Base-by-base conservation (phyloP, 2,888 invertebrate genomes). In the Oxytorus armatus region DNA sequence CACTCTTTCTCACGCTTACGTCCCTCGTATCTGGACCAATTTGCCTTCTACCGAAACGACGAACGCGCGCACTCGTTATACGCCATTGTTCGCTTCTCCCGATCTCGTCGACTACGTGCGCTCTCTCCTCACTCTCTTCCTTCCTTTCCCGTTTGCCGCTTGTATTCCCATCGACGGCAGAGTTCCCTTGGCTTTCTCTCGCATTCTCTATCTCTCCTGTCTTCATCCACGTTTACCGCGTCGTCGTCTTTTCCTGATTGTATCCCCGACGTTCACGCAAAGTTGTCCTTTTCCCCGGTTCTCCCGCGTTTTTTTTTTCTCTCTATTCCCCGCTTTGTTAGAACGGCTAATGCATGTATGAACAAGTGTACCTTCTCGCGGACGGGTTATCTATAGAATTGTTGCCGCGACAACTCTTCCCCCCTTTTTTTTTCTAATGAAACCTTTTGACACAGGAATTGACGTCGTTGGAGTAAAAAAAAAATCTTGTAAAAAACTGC, bases 31-130 rank as follows among this genome's bases (percentile, higher is more conserved):
- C 73, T 77, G 63, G 80, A 74, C 68, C 80, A 77, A 81, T 81
- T 81, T 81, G 77, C 77, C 73, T n/a, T 77, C 57, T 57, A 68
- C 55, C 69, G 66, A 77, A 82, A 78, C 82, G 79, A 77, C 81
- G 76, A 82, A 81, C 82, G 82, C 82, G 82, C 82, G 84, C 84
- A 84, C 88, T 89, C 88, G 88, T 90, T 89, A 89, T 85, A 86
- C 84, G 81, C 86, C 83, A 88, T 89, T 89, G 88, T 89, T 88
- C 86, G 83, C 79, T 82, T 55, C 81, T 69, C 47, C 59, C 55
- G 51, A 59, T 68, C 51, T 53, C 39, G 14, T 33, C 44, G 73
- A 53, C 77, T 23, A 59, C 36, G 51, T 47, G 23, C 36, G 3
- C 65, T n/a, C 53, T 55, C 55, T 33, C 16, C 33, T 51, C 44